A percentile compares a stretch with the other conserved stretches of the same genome.
These are phyloP conservation scores for Psilopsiagon aurifrons DNA, from an alignment of 2,113 vertebrate species.

Conservation along the genomic window DNA sequence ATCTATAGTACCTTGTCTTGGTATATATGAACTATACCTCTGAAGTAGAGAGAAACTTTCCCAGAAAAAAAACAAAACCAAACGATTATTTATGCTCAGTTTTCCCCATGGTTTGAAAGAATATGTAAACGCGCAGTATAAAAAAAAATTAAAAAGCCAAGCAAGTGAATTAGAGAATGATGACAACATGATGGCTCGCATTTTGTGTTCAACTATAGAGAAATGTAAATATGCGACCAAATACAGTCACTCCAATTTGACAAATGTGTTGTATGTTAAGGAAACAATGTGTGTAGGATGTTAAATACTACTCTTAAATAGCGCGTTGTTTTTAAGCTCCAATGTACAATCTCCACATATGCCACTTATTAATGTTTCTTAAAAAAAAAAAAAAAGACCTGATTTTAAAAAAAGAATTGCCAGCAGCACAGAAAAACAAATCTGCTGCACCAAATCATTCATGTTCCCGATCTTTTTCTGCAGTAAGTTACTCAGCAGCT, in stretches of 20 bases:
- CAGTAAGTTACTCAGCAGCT: conserved; percentile 28
- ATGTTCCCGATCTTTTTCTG: background rate
- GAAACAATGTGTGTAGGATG: background rate
- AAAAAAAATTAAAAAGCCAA: background rate
- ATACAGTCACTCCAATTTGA: background rate
- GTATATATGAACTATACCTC: background rate
- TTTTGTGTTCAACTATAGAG: background rate
- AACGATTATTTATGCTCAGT: background rate
- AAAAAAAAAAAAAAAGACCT: background rate
- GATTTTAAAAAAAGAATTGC: background rate
- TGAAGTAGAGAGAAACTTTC: background rate
- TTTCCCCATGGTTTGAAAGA: background rate
- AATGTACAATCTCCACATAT: background rate
- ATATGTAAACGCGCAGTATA: background rate
- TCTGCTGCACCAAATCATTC: background rate
- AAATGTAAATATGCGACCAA: background rate
- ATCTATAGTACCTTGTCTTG: background rate
- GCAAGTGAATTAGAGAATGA: background rate
- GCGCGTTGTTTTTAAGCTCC: background rate
- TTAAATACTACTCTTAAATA: background rate
- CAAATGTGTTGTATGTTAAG: background rate
- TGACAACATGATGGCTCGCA: background rate
- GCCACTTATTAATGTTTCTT: background rate
- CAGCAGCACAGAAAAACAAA: background rate
- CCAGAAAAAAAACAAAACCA: background rate